These are phyloP conservation scores for Athene cunicularia DNA, from an alignment of 2,113 vertebrate genomes.

Conservation along the genomic window DNA sequence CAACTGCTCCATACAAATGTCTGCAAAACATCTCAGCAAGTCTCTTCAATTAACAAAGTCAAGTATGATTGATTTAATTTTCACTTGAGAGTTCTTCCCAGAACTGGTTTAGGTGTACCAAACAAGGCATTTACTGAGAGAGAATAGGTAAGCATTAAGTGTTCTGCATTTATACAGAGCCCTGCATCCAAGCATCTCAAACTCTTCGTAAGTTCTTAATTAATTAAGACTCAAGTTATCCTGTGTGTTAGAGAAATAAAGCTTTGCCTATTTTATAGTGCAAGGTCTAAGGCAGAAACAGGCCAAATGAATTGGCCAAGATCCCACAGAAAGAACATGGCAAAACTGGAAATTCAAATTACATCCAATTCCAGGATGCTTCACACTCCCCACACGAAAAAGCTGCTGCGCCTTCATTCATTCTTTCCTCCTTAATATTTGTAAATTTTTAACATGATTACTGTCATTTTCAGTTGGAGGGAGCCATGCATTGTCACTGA, in stretches of 20 bases:
- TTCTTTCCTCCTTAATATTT: not conserved
- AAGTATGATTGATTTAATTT: conserved; percentile 21
- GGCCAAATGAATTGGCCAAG: not conserved
- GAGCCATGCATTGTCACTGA: not conserved
- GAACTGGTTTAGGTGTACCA: not conserved
- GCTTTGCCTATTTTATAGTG: not conserved
- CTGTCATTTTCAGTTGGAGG: not conserved
- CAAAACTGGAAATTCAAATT: not conserved
- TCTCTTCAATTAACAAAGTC: not conserved
- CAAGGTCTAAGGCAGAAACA: not conserved
- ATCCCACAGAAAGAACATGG: not conserved
- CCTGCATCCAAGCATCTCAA: not conserved
- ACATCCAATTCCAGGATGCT: not conserved
- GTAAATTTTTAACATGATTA: not conserved
- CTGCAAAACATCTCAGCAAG: conserved; percentile 40
- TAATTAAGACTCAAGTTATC: conserved; percentile 1
- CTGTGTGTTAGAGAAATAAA: not conserved
- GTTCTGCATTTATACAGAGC: not conserved
- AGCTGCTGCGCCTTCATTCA: not conserved
- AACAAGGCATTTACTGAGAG: not conserved
- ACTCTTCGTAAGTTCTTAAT: not conserved
- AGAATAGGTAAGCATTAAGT: not conserved
- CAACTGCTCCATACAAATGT: not conserved
- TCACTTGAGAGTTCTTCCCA: not conserved
- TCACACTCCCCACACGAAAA: not conserved